A percentile compares a stretch with the other conserved stretches of the same genome.
Evolutionary conservation across 1,140 invertebrate species (phyloP).

Genomic region (Ips nitidus): DNA sequence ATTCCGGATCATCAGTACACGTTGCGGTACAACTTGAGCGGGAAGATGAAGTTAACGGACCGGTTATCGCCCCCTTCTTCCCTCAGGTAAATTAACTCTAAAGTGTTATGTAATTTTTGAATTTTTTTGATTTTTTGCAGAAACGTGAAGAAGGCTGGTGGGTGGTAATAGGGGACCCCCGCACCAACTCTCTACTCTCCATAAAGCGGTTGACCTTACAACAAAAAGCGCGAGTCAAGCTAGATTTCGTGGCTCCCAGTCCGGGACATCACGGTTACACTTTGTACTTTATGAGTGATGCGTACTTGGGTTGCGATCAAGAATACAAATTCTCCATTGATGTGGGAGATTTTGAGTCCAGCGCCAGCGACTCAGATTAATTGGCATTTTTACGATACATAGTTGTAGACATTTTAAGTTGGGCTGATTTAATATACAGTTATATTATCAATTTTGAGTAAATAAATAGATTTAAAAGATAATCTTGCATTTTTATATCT

Average conservation of each 20-base stretch:
- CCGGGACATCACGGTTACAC: slow-evolving; percentile 87
- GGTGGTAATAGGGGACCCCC: slow-evolving; percentile 98
- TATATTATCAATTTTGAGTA: too few relatives aligned
- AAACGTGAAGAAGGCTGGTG: slow-evolving; percentile 99
- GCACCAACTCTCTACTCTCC: slow-evolving; percentile 89
- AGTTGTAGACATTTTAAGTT: too few relatives aligned
- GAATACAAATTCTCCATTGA: slow-evolving; percentile 83
- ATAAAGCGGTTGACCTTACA: slow-evolving; percentile 95
- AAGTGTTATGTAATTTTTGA: neutral
- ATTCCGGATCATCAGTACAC: slow-evolving; percentile 80
- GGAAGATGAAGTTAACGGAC: slow-evolving; percentile 95
- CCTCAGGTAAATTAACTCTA: slow-evolving; percentile 69
- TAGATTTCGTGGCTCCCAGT: slow-evolving; percentile 92
- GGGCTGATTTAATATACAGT: too few relatives aligned
- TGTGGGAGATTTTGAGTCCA: slow-evolving; percentile 68
- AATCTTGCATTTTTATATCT: too few relatives aligned
- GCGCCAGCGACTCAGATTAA: slow-evolving; percentile 57
- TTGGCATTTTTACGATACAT: too few relatives aligned
- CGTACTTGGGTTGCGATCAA: slow-evolving; percentile 97
- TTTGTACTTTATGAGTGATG: slow-evolving; percentile 98
- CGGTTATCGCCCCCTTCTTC: slow-evolving; percentile 97
- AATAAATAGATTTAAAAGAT: too few relatives aligned
- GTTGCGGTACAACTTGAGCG: slow-evolving; percentile 91
- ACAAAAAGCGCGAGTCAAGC: slow-evolving; percentile 89
- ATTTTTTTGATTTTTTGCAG: slow-evolving; percentile 53